Evolutionary conservation across 2,888 invertebrate genomes (phyloP), one percentile per base, ranked within the genome.

Genomic region (Cryptus viduatorius): DNA sequence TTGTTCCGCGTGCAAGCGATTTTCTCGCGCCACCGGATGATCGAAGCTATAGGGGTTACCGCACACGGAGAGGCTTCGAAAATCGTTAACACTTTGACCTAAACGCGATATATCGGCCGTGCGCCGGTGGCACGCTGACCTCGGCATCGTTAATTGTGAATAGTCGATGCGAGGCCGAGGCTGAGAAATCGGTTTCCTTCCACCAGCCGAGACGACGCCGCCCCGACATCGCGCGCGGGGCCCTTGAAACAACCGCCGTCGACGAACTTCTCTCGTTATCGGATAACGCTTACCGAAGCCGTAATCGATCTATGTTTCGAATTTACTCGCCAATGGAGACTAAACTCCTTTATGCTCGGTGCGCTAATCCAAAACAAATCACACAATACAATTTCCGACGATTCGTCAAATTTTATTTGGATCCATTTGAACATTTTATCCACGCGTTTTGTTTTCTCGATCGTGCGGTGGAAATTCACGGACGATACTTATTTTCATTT

Each of bases 1-100:
- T 29, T 31, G 56, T 56, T 46, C 75, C 29, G 19, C 42, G 29
- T 56, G 61, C 72, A 31, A 29, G 31, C 53, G 46, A 46, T 42
- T 24, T 12, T 16, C 56, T 53, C 71, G 53, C 53, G 14, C 29
- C 16, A 24, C 48, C 72, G 37, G 46, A 56, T 44, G 50, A 59
- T 69, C 71, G 29, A 42, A 56, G 53, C 46, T 56, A 24, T 37
- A 37, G 37, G 37, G 37, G 37, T 37, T 37, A 37, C 37, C 37
- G 37, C 37, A 37, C 59, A 53, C 59, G 80, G 84, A 88, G 92
- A 75, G 91, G 93, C 92, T 93, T 93, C 92, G 89, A 92, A 93
- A 93, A 93, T 93, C 92, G 89, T 92, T 93, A 93, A 86, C 85
- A 72, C 87, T 87, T 87, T 84, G 86, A 82, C 82, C 82, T 65